A percentile compares a stretch with the other conserved stretches of the same genome.
These are phyloP conservation scores for Salarias fasciatus DNA, from an alignment of 2,797 vertebrate genomes.

Conservation along the genomic window DNA sequence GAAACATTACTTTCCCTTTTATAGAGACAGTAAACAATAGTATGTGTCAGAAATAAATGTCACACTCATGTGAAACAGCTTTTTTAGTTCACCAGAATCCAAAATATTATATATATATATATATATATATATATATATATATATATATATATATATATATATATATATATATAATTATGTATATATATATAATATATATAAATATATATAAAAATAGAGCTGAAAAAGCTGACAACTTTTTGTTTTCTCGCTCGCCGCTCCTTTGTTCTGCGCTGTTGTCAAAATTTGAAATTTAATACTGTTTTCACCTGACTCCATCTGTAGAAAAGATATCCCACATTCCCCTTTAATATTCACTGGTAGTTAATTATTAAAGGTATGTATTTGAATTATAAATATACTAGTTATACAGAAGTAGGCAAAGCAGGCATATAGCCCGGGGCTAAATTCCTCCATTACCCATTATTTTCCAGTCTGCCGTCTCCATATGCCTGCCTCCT, in stretches of 20 bases:
- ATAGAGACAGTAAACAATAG: neutral
- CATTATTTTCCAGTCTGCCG: conserved; percentile 99
- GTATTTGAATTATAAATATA: conserved; percentile 99
- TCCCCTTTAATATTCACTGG: conserved; percentile 97
- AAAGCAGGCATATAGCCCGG: conserved; percentile 98
- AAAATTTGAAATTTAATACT: conserved; percentile 85
- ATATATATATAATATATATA: no score
- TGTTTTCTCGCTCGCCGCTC: conserved; percentile 66
- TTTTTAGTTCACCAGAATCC: conserved; percentile 26
- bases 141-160: conserved; percentile 33
- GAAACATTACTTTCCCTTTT: neutral
- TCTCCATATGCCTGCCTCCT: conserved; percentile 95
- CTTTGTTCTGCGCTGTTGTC: conserved; percentile 89
- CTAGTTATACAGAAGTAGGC: conserved; percentile 99
- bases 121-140: conserved; percentile 33
- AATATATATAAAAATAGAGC: conserved; percentile 30
- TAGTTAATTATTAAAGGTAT: conserved; percentile 99
- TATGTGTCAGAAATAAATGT: conserved; percentile 13
- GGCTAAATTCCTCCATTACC: conserved; percentile 99
- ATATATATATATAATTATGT: no score
- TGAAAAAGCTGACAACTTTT: conserved; percentile 75
- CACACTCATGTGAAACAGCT: neutral
- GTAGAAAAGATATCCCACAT: conserved; percentile 92
- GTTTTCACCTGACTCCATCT: conserved; percentile 90
- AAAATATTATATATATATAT: conserved; percentile 22